Base-by-base conservation (phyloP, 2,888 invertebrate species). In the Melanchra persicariae region DNA sequence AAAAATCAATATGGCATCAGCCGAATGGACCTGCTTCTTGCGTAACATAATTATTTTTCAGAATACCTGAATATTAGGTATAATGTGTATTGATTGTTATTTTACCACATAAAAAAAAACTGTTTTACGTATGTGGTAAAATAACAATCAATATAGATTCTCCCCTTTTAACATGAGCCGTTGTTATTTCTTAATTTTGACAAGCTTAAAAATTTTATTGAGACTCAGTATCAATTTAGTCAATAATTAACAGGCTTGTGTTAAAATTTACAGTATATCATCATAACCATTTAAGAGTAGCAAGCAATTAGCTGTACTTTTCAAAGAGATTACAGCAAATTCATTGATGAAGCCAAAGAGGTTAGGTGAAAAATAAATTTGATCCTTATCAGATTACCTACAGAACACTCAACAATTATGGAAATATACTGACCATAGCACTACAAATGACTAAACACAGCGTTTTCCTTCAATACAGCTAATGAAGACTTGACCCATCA, bases 401-500 rank as follows among this genome's bases (percentile, higher is more conserved):
- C 10, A 7, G 7, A 24, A 55, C 43, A 55, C 37, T 57, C 3
- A 54, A 49, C 9, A 55, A 64, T n/a, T 52, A 43, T 57, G 45
- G n/a, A 79, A 58, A 51, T 24, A 7, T 45, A 75, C 47, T 37
- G 26, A 54, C 19, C 12, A 64, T 34, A 54, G 34, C 43, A 61
- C 1, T 54, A 17, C 9, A 61, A 22, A 70, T 34, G 7, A 43
- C 52, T 45, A 55, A 19, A 40, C 17, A 68, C 40, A 19, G 45
- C 15, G 12, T 71, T 78, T 78, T 82, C 47, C 51, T 49, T 64
- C 19, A 61, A 17, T 55, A n/a, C 37, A 52, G 49, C 57, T 60
- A 43, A 79, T 62, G 22, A 57, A 55, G 34, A 51, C 26, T 54
- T 70, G 52, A 62, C 40, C 51, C 17, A 79, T 34, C 51, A 78